A percentile compares a stretch with the other conserved stretches of the same genome.
Conservation (phyloP, 2,797 vertebrate genomes). For the Sphaeramia orbicularis region DNA sequence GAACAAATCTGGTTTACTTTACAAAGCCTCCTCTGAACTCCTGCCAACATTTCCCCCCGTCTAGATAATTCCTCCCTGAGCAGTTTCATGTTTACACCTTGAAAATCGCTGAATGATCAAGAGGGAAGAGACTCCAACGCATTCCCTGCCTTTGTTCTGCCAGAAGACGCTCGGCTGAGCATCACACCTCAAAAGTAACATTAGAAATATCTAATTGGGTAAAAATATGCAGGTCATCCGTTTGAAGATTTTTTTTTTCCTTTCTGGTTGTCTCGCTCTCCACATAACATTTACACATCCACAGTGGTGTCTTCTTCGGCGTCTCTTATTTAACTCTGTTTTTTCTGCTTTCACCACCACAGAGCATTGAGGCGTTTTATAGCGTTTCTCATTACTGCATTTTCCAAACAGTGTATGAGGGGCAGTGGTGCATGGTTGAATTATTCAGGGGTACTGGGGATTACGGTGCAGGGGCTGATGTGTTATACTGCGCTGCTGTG, state of each 20-base stretch:
- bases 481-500: conserved; percentile 88
- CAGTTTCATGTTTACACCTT: conserved; percentile 83
- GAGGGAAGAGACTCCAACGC: conserved; percentile 55
- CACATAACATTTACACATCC: conserved; percentile 45
- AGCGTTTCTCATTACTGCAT: conserved; percentile 92
- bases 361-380: conserved; percentile 86
- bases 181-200: conserved; percentile 82
- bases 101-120: conserved; percentile 75
- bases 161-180: conserved; percentile 66
- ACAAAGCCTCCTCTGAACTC: conserved; percentile 83
- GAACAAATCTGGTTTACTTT: conserved; percentile 85
- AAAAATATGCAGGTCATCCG: conserved; percentile 75
- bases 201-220: conserved; percentile 77
- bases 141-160: conserved; percentile 77
- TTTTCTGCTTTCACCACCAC: conserved; percentile 48
- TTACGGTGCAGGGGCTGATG: conserved; percentile 80
- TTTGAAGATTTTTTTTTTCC: conserved; percentile 66
- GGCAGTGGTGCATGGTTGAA: conserved; percentile 91
- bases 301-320: conserved; percentile 63
- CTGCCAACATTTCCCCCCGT: conserved; percentile 73
- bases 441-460: conserved; percentile 92
- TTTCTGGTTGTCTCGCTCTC: conserved; percentile 39
- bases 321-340: conserved; percentile 56
- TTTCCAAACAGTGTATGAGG: conserved; percentile 91
- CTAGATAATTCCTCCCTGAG: conserved; percentile 74